A percentile compares a stretch with the other conserved stretches of the same genome.
These are phyloP conservation scores for Diadophis punctatus DNA, from an alignment of 2,113 vertebrate species.

Conservation along the genomic window DNA sequence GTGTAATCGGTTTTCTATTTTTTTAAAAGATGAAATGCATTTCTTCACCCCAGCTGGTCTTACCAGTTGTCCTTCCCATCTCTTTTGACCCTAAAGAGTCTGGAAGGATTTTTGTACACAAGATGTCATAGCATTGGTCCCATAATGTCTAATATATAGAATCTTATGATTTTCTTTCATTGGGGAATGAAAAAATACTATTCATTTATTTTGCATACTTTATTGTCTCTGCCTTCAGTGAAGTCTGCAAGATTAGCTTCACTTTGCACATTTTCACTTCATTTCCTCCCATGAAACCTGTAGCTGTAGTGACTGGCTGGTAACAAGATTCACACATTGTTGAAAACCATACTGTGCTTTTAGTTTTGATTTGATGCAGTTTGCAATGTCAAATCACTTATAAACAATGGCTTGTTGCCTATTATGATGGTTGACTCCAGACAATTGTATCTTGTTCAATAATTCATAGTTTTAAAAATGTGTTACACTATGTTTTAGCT, in stretches of 20 bases:
- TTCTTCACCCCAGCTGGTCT: neutral
- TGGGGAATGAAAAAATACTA: neutral
- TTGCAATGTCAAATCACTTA: neutral
- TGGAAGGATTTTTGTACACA: neutral
- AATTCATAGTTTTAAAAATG: neutral
- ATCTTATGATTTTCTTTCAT: neutral
- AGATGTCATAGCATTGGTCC: neutral
- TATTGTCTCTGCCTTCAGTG: neutral
- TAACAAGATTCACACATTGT: neutral
- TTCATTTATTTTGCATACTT: neutral
- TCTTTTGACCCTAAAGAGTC: neutral
- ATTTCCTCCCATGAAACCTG: neutral
- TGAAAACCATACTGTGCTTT: neutral
- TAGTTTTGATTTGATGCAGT: neutral
- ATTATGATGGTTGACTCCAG: neutral
- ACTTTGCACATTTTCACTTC: neutral
- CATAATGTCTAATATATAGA: neutral
- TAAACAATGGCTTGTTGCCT: neutral
- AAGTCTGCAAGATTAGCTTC: neutral
- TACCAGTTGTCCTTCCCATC: neutral
- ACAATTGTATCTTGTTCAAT: neutral
- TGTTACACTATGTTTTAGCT: neutral
- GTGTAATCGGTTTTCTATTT: neutral
- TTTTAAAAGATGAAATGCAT: neutral
- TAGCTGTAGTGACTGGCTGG: neutral